Evolutionary conservation across 1,140 invertebrate genomes (phyloP), one percentile per base, ranked within the genome.

Genomic region (Thaumatotibia leucotreta): DNA sequence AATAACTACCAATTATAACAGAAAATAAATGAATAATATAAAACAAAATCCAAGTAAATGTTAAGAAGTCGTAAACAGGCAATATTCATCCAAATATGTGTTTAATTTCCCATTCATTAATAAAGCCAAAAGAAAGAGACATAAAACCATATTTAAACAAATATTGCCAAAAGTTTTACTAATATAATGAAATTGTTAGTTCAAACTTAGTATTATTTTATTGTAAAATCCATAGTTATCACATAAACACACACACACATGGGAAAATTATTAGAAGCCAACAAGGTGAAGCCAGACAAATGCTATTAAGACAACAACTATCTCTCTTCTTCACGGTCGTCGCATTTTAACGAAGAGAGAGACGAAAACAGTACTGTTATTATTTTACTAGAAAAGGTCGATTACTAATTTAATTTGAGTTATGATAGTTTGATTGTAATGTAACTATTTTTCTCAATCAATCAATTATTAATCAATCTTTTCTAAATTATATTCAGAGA

Each of bases 241-340:
- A 58, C 52, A 27, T 29, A 27, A 58, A 58, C 49, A 54, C 52
- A 58, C 52, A 58, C 52, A 58, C 52, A 58, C 52, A 58, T n/a
- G 24, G n/a, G 24, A 31, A 58, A 58, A 58, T 31, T 31, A 31
- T 58, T 58, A 58, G 52, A 27, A 58, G 52, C 52, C 52, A 58
- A 58, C 52, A 58, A n/a, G 52, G 24, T 58, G 24, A 17, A 58
- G 52, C 52, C 52, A 58, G 52, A 58, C 52, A 58, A 29, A 58
- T 58, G 52, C 52, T 58, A 27, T 58, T 20, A 58, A 17, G 14
- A 14, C 23, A 9, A 39, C 33, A 27, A 20, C 23, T 6, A 1
- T 58, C 52, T 27, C 27, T 23, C 23, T 52, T 27, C 20, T 27
- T 52, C 22, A 23, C 20, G 22, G 20, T 52, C 23, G 24, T 52